Conservation (phyloP, 2,888 invertebrate species). For the Crematogaster levior region DNA sequence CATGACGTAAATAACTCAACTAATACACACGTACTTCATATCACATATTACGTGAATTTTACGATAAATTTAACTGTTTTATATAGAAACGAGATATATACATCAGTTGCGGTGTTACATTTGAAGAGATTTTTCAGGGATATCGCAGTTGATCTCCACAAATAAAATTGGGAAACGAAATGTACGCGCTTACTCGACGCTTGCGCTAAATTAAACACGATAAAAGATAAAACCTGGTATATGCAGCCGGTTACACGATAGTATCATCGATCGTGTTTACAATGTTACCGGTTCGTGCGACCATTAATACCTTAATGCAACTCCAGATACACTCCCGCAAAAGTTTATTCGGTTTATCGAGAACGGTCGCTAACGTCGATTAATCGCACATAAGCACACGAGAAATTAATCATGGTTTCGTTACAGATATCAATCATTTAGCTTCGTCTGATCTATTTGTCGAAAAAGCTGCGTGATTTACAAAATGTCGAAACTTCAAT, state of each 20-base stretch:
- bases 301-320: slow-evolving; percentile 43
- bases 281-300: slow-evolving; percentile 29
- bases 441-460: slow-evolving; percentile 19
- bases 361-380: slow-evolving; percentile 27
- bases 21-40: background rate
- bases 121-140: slow-evolving; percentile 16
- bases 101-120: background rate
- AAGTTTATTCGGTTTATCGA: slow-evolving; percentile 45
- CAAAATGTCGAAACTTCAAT: background rate
- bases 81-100: background rate
- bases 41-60: background rate
- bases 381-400: slow-evolving; percentile 33
- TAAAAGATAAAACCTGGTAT: slow-evolving; percentile 40
- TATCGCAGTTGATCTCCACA: background rate
- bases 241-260: slow-evolving; percentile 3
- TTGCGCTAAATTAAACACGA: slow-evolving; percentile 41
- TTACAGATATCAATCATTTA: slow-evolving; percentile 26
- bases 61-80: slow-evolving; percentile 4
- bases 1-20: background rate
- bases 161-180: slow-evolving; percentile 26
- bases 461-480: background rate
- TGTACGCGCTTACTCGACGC: slow-evolving; percentile 10
- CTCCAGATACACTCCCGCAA: slow-evolving; percentile 14
- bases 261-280: slow-evolving; percentile 45
- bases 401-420: slow-evolving; percentile 46